These are phyloP conservation scores for Dysmachus trigonus DNA, from an alignment of 2,888 invertebrate species.

Conservation along the genomic window DNA sequence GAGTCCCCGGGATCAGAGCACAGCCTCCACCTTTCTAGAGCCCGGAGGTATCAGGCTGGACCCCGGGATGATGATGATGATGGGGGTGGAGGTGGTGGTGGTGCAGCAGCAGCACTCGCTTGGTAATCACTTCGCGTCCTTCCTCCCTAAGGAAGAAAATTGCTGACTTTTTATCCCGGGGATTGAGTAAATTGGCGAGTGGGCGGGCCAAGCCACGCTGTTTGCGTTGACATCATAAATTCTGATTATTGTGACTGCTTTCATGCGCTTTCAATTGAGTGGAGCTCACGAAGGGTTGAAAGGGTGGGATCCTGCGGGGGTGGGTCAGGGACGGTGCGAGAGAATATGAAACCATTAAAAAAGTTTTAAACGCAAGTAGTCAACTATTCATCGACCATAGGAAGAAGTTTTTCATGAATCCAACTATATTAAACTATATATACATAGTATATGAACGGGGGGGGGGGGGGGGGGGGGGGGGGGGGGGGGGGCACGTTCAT, in stretches of 20 bases:
- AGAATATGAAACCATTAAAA: slow-evolving; percentile 22
- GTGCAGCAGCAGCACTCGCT: neutral
- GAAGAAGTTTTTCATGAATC: neutral
- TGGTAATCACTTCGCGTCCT: neutral
- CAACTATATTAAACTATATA: neutral
- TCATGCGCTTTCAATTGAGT: slow-evolving; percentile 19
- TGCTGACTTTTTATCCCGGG: neutral
- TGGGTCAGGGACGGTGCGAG: slow-evolving; percentile 11
- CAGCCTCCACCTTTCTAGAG: neutral
- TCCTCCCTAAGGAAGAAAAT: neutral
- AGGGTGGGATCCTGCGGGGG: neutral
- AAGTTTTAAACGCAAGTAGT: neutral
- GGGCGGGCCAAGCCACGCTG: neutral
- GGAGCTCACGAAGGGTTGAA: neutral
- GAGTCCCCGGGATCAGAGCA: neutral
- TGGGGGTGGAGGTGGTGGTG: too few species aligned
- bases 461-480: too few species aligned
- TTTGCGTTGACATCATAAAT: slow-evolving; percentile 16
- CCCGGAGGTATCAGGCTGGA: neutral
- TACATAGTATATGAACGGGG: too few species aligned
- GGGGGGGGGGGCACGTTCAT: neutral
- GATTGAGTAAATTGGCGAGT: neutral
- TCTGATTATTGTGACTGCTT: slow-evolving; percentile 30
- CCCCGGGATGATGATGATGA: neutral
- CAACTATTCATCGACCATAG: slow-evolving; percentile 26